Evolutionary conservation across 2,113 vertebrate species (phyloP).

Genomic region (Indri indri): DNA sequence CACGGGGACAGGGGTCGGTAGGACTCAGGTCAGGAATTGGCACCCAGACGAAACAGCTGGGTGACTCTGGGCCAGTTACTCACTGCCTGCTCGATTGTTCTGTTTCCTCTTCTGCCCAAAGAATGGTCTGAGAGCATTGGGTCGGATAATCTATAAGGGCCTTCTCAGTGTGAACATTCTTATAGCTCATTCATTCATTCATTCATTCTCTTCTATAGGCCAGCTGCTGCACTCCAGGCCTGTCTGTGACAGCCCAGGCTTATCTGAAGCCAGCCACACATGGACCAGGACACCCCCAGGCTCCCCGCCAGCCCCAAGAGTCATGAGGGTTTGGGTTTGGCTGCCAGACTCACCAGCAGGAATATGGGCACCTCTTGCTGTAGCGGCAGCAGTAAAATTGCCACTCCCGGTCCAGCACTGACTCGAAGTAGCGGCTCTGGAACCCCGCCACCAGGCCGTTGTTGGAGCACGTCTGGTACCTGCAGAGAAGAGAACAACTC

Average conservation of each 20-base stretch:
- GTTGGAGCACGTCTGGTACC: slow-evolving; percentile 95
- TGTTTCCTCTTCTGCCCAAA: not conserved
- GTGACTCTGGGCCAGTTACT: not conserved
- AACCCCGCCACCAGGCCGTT: slow-evolving; percentile 96
- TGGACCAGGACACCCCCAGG: not conserved
- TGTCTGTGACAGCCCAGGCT: not conserved
- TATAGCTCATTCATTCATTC: no score
- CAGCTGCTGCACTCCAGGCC: not conserved
- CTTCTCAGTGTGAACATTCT: not conserved
- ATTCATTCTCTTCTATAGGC: not conserved
- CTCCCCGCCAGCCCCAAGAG: no score
- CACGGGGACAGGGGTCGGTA: not conserved
- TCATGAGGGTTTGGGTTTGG: accelerated
- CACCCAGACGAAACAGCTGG: no score
- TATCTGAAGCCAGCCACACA: not conserved
- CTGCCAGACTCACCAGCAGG: slow-evolving; percentile 91
- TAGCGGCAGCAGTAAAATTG: slow-evolving; percentile 98
- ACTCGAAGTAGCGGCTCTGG: slow-evolving; percentile 96
- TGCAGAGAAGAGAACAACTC: slow-evolving; percentile 65
- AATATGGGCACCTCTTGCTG: slow-evolving; percentile 92
- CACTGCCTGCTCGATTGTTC: not conserved
- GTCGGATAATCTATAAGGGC: no score
- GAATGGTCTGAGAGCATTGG: accelerated
- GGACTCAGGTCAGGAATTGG: not conserved
- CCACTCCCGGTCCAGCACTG: slow-evolving; percentile 97